phyloP scores from a whole-genome alignment of 2,113 vertebrate species.

The Bos javanicus region DNA sequence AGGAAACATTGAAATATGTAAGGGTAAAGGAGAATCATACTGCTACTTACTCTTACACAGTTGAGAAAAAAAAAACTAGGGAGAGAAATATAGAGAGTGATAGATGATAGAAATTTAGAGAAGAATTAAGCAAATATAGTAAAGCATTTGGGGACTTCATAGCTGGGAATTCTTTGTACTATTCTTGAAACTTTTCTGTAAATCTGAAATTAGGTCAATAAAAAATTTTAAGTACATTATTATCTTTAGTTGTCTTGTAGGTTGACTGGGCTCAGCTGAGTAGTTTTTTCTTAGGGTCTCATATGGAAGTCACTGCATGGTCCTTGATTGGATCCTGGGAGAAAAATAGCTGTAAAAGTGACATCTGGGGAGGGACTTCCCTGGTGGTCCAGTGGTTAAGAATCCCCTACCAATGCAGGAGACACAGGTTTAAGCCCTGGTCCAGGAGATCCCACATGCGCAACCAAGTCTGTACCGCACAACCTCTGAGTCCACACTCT shows the following conservation, averaged over 20 bases:
- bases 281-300: neutral
- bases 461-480: neutral
- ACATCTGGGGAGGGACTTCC: neutral
- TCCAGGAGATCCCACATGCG: neutral
- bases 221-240: neutral
- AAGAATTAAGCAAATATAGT: neutral
- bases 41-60: neutral
- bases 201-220: neutral
- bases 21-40: neutral
- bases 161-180: neutral
- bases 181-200: neutral
- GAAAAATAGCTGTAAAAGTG: neutral
- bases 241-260: neutral
- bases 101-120: neutral
- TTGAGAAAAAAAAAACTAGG: neutral
- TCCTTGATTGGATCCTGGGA: neutral
- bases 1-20: neutral
- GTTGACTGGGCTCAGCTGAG: neutral
- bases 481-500: neutral
- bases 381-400: neutral
- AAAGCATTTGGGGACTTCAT: neutral
- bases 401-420: neutral
- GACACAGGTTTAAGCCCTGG: neutral
- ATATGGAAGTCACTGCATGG: neutral
- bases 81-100: neutral